Conservation (phyloP, 53 echinoderm and acorn worm genomes). For the Henricia sp. region DNA sequence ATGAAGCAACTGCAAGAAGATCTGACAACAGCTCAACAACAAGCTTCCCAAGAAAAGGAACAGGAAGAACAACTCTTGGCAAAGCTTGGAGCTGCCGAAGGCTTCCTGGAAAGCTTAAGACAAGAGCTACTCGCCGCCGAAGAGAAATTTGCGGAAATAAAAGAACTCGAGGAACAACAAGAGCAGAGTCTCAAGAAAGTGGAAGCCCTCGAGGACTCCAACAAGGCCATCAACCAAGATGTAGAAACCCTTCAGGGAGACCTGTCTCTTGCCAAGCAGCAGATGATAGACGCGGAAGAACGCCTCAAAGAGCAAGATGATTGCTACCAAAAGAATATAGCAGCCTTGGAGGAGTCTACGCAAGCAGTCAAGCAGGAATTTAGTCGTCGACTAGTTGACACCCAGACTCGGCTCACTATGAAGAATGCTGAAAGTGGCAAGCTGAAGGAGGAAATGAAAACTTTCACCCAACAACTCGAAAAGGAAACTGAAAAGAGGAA, state of each 20-base stretch:
- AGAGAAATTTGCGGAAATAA: background rate
- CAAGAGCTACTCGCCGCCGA: background rate
- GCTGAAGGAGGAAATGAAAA: conserved; percentile 48
- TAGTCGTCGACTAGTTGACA: conserved; percentile 82
- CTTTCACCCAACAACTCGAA: conserved; percentile 7
- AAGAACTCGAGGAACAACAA: background rate
- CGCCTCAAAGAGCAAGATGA: conserved; percentile 33
- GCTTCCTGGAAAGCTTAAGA: conserved; percentile 22
- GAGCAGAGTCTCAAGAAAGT: background rate
- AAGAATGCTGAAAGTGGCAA: conserved; percentile 68
- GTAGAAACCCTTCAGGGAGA: conserved; percentile 33
- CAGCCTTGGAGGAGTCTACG: conserved; percentile 72
- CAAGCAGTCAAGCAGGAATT: conserved; percentile 81
- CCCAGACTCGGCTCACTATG: conserved; percentile 78
- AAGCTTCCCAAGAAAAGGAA: background rate
- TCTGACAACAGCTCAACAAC: background rate
- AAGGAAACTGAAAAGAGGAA: conserved; percentile 36
- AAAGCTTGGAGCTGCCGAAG: conserved; percentile 55
- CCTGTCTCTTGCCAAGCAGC: conserved; percentile 45
- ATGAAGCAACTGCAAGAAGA: conserved; percentile 16
- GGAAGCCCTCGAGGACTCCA: conserved; percentile 8
- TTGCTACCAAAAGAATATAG: conserved; percentile 48
- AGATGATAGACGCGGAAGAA: conserved; percentile 35
- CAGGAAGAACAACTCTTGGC: background rate
- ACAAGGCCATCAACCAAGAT: conserved; percentile 20